Conservation (phyloP, 2,888 invertebrate genomes). For the Ernsta delagoae region DNA sequence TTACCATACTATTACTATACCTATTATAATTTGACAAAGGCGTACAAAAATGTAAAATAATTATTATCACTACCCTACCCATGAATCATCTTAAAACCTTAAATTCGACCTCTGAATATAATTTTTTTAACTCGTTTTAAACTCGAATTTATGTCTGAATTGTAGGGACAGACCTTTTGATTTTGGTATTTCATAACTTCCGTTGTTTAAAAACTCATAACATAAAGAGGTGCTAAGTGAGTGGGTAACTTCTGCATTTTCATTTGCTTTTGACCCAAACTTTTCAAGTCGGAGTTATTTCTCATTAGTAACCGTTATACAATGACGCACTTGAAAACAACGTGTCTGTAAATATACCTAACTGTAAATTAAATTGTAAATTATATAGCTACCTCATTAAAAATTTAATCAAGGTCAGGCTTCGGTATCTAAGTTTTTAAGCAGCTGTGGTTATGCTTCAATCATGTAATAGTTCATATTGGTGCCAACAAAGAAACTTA, state of each 20-base stretch:
- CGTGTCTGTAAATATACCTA: slow-evolving; percentile 5
- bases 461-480: too few species aligned
- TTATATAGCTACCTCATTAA: neutral
- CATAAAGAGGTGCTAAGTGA: slow-evolving; percentile 20
- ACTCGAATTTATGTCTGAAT: too few species aligned
- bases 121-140: too few species aligned
- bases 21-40: too few species aligned
- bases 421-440: neutral
- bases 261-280: slow-evolving; percentile 13
- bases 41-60: too few species aligned
- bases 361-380: slow-evolving; percentile 1
- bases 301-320: slow-evolving; percentile 24
- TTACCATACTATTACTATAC: too few species aligned
- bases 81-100: too few species aligned
- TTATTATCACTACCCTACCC: too few species aligned
- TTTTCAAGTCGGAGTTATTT: slow-evolving; percentile 15
- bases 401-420: neutral
- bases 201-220: slow-evolving; percentile 13
- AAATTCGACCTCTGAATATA: too few species aligned
- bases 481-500: too few species aligned
- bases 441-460: too few species aligned
- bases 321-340: slow-evolving; percentile 18
- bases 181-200: neutral
- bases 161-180: too few species aligned
- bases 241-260: slow-evolving; percentile 11